These are phyloP conservation scores for Cephus pulcher DNA, from an alignment of 2,888 invertebrate species.

Conservation along the genomic window DNA sequence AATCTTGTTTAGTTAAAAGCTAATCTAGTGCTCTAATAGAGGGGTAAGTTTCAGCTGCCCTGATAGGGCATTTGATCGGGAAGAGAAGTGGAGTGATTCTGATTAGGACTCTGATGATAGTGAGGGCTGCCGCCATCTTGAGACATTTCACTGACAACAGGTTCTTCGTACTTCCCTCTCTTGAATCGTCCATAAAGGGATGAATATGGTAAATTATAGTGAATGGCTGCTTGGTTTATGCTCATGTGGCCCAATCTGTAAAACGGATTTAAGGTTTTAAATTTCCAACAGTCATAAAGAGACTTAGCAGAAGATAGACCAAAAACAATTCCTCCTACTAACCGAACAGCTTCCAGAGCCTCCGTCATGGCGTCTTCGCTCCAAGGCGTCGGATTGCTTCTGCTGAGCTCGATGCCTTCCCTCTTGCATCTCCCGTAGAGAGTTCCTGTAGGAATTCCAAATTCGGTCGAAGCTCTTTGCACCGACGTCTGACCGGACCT, in stretches of 20 bases:
- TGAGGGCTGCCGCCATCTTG: slow-evolving; percentile 64
- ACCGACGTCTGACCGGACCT: slow-evolving; percentile 85
- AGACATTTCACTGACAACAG: slow-evolving; percentile 60
- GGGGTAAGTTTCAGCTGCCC: slow-evolving; percentile 66
- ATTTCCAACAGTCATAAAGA: neutral
- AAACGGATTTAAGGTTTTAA: slow-evolving; percentile 25
- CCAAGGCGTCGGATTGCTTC: slow-evolving; percentile 93
- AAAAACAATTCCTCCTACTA: slow-evolving; percentile 32
- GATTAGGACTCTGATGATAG: slow-evolving; percentile 60
- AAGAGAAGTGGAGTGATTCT: slow-evolving; percentile 63
- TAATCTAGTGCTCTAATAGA: slow-evolving; percentile 54
- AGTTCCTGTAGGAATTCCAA: slow-evolving; percentile 90
- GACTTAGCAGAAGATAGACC: neutral
- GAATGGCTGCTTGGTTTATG: slow-evolving; percentile 92
- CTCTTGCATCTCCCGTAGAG: slow-evolving; percentile 89
- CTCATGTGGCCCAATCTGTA: slow-evolving; percentile 90
- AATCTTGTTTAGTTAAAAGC: slow-evolving; percentile 7
- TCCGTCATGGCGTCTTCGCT: slow-evolving; percentile 94
- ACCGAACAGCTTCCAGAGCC: slow-evolving; percentile 90
- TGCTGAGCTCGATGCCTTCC: slow-evolving; percentile 89
- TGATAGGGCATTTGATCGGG: slow-evolving; percentile 66
- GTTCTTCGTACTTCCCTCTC: slow-evolving; percentile 82
- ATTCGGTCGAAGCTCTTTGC: slow-evolving; percentile 87
- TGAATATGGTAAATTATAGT: slow-evolving; percentile 90
- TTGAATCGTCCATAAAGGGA: slow-evolving; percentile 91